Conservation (phyloP, 2,113 vertebrate genomes). For the Bettongia penicillata region DNA sequence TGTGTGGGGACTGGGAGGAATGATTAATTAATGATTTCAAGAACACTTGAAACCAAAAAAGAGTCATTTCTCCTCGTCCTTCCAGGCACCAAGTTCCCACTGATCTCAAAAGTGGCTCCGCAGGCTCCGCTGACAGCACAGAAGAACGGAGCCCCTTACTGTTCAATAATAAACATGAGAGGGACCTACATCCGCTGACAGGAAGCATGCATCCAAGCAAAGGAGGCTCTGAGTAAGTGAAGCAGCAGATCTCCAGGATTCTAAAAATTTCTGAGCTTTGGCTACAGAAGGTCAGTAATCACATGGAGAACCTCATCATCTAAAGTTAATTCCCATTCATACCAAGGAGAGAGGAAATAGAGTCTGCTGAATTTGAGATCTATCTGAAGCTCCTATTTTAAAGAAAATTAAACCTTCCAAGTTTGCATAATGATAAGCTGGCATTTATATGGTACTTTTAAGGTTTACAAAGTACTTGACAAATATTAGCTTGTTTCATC, state of each 20-base stretch:
- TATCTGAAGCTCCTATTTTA: neutral
- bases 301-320: neutral
- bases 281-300: slow-evolving; percentile 1
- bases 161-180: slow-evolving; percentile 15
- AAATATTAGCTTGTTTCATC: neutral
- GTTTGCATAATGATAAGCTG: neutral
- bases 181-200: neutral
- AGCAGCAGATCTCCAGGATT: neutral
- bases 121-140: neutral
- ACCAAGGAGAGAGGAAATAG: neutral
- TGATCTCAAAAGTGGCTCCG: neutral
- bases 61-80: neutral
- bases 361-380: neutral
- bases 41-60: neutral
- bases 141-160: neutral
- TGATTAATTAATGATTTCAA: neutral
- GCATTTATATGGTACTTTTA: neutral
- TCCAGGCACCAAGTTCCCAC: neutral
- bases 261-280: neutral
- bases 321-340: neutral
- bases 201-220: neutral
- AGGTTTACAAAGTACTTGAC: neutral
- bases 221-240: neutral
- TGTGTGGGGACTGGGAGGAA: neutral
- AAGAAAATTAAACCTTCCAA: neutral